These are phyloP conservation scores for Phyllopteryx taeniolatus DNA, from an alignment of 2,113 vertebrate species.

Conservation along the genomic window DNA sequence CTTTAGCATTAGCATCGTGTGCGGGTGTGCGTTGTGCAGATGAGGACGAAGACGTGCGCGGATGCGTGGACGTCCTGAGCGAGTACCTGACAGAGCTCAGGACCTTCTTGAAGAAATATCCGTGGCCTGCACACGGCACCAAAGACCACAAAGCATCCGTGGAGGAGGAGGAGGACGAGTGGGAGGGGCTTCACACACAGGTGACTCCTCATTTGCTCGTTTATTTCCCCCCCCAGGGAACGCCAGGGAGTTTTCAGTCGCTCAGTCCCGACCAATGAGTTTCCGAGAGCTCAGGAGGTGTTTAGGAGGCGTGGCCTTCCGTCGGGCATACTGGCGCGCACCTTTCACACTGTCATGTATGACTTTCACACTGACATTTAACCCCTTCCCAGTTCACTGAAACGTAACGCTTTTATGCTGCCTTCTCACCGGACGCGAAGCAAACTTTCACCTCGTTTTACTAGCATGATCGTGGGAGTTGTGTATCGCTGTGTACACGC, in stretches of 20 bases:
- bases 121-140: constrained; percentile 50
- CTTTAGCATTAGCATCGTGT: neutral
- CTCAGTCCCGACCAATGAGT: no score
- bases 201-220: constrained; percentile 36
- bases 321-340: no score
- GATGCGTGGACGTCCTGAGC: constrained; percentile 78
- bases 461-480: no score
- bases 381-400: no score
- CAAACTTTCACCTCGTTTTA: no score
- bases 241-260: no score
- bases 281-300: no score
- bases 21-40: constrained; percentile 61
- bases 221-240: no score
- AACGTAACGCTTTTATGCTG: neutral
- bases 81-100: constrained; percentile 83
- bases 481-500: no score
- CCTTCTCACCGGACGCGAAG: neutral
- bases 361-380: neutral
- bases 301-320: no score
- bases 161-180: constrained; percentile 29
- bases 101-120: constrained; percentile 83
- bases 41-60: constrained; percentile 71
- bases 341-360: neutral
- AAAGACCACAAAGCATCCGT: neutral
- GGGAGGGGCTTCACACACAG: constrained; percentile 56